Evolutionary conservation across 2,888 invertebrate genomes (phyloP).

Genomic region (Ecdyonurus torrentis): DNA sequence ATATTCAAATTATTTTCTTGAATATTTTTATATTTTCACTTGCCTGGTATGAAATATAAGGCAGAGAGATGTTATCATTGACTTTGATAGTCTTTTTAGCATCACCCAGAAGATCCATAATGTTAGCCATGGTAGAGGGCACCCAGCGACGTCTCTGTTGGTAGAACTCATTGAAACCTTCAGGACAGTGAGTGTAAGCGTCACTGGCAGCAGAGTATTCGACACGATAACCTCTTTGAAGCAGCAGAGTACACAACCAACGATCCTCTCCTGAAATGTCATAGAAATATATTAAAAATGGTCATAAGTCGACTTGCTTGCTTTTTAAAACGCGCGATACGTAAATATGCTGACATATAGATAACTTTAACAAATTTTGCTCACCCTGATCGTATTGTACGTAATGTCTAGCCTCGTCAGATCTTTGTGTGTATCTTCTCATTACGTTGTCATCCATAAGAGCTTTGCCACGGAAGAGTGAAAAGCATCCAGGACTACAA

Average conservation of each 20-base stretch:
- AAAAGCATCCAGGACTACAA: slow-evolving; percentile 86
- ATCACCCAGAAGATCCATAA: slow-evolving; percentile 68
- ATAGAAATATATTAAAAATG: slow-evolving; percentile 4
- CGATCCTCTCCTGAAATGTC: slow-evolving; percentile 64
- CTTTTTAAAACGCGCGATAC: not conserved
- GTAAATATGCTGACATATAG: not conserved
- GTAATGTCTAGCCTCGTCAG: slow-evolving; percentile 63
- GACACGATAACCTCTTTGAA: slow-evolving; percentile 79
- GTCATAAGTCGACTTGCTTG: not conserved
- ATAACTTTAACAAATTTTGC: not conserved
- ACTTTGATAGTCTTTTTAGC: slow-evolving; percentile 59
- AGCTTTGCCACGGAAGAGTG: slow-evolving; percentile 71
- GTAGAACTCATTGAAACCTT: slow-evolving; percentile 83
- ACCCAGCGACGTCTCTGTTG: slow-evolving; percentile 92
- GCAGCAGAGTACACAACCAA: slow-evolving; percentile 82
- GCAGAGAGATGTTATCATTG: slow-evolving; percentile 77
- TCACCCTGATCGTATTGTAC: slow-evolving; percentile 82
- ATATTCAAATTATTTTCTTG: not conserved
- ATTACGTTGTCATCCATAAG: slow-evolving; percentile 84
- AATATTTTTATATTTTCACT: slow-evolving; percentile 9
- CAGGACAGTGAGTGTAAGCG: slow-evolving; percentile 87
- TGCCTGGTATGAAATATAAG: slow-evolving; percentile 58
- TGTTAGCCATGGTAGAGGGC: slow-evolving; percentile 91
- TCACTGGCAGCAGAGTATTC: slow-evolving; percentile 94
- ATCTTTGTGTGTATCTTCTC: slow-evolving; percentile 67